A percentile compares a stretch with the other conserved stretches of the same genome.
phyloP scores from a whole-genome alignment of 1,140 invertebrate species.

The Drosophila littoralis region DNA sequence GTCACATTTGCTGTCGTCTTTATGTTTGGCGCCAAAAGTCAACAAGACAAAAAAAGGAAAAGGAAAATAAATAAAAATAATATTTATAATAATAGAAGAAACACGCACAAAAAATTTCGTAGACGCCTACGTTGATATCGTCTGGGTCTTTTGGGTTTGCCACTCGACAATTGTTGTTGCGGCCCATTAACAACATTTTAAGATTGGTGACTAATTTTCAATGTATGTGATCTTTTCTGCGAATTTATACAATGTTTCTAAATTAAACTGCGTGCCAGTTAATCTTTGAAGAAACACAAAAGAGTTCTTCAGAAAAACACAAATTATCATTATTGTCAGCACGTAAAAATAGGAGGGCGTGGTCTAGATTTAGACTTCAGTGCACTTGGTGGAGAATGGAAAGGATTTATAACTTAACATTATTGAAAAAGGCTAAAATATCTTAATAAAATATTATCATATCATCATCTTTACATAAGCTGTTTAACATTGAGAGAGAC shows the following conservation, averaged over 20 bases:
- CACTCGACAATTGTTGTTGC: constrained; percentile 19
- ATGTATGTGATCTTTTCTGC: constrained; percentile 18
- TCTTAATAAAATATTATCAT: no score
- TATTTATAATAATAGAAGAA: background rate
- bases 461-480: no score
- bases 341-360: background rate
- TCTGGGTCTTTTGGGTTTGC: constrained; percentile 18
- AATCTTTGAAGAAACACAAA: constrained; percentile 1
- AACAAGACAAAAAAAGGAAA: background rate
- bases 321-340: background rate
- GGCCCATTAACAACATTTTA: constrained; percentile 13
- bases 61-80: background rate
- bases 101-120: constrained; percentile 10
- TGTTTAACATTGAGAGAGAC: no score
- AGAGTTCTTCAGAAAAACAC: background rate
- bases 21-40: constrained; percentile 17
- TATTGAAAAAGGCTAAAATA: no score
- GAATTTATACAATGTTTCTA: constrained; percentile 20
- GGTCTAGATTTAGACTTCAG: no score
- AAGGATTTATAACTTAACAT: no score
- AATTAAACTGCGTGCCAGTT: constrained; percentile 7
- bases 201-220: constrained; percentile 31
- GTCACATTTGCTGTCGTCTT: constrained; percentile 18
- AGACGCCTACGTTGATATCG: constrained; percentile 25
- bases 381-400: no score